Conservation (phyloP, 2,797 vertebrate genomes). For the Lithobates sylvaticus region DNA sequence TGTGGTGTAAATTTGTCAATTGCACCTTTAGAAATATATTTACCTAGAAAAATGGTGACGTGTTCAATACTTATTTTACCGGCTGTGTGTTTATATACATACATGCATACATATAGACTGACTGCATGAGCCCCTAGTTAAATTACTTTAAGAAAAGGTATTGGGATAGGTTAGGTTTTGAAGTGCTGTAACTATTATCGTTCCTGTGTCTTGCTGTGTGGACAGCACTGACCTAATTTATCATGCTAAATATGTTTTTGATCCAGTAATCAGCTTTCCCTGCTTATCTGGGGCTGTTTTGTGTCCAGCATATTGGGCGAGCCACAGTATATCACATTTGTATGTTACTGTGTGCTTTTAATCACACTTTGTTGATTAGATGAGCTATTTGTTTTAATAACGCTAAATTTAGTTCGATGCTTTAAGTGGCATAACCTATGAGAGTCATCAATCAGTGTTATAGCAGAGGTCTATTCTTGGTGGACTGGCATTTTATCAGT, state of each 20-base stretch:
- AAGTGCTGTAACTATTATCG: not conserved
- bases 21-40: too few species aligned
- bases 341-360: constrained; percentile 4
- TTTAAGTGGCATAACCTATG: not conserved
- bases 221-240: constrained; percentile 59
- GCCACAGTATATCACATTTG: constrained; percentile 18
- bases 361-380: constrained; percentile 48
- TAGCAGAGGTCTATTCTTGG: constrained; percentile 22
- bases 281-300: constrained; percentile 41
- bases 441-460: constrained; percentile 35
- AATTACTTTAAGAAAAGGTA: not conserved
- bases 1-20: too few species aligned
- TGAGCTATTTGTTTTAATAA: constrained; percentile 43
- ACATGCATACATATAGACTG: too few species aligned
- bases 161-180: not conserved
- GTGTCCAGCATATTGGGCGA: constrained; percentile 21
- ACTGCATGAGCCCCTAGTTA: too few species aligned
- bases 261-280: constrained; percentile 58
- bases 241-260: constrained; percentile 61
- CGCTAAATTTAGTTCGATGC: constrained; percentile 30
- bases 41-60: too few species aligned
- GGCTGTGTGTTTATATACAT: too few species aligned
- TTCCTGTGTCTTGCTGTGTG: not conserved
- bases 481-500: not conserved
- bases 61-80: too few species aligned